phyloP scores from a whole-genome alignment of 2,113 vertebrate species.

The Sinosuthora webbiana region DNA sequence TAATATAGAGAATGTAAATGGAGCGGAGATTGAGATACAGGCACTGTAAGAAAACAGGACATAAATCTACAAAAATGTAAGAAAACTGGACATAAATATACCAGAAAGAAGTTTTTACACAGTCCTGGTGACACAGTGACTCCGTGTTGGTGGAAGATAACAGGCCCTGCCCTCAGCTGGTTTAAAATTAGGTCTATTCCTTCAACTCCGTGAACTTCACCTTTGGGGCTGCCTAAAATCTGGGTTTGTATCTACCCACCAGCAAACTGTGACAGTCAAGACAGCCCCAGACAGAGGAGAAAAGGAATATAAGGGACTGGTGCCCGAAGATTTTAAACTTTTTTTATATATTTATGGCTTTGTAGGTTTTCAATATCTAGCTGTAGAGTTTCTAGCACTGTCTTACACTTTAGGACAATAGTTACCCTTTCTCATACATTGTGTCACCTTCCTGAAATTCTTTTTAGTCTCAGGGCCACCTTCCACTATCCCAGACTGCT shows the following conservation, averaged over 20 bases:
- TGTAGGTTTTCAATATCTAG: background rate
- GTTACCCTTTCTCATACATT: background rate
- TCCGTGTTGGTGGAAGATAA: accelerated
- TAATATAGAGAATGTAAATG: background rate
- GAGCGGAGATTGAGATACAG: background rate
- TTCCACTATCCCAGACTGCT: background rate
- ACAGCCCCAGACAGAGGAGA: background rate
- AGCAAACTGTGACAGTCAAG: background rate
- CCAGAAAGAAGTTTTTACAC: background rate
- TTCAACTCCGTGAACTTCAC: background rate
- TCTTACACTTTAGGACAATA: background rate
- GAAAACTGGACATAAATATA: too few relatives aligned
- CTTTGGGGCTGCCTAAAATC: background rate
- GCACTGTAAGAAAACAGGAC: background rate
- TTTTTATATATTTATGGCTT: background rate
- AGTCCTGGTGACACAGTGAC: background rate
- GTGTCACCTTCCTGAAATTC: background rate
- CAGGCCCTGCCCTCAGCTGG: too few relatives aligned
- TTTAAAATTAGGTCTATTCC: background rate
- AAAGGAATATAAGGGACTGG: background rate
- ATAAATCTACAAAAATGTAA: background rate
- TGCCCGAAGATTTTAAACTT: background rate
- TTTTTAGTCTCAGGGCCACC: background rate
- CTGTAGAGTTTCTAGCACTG: background rate
- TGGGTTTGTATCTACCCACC: background rate